A percentile compares a stretch with the other conserved stretches of the same genome.
Evolutionary conservation across 2,888 invertebrate genomes (phyloP).

Genomic region (Spialia ferax): DNA sequence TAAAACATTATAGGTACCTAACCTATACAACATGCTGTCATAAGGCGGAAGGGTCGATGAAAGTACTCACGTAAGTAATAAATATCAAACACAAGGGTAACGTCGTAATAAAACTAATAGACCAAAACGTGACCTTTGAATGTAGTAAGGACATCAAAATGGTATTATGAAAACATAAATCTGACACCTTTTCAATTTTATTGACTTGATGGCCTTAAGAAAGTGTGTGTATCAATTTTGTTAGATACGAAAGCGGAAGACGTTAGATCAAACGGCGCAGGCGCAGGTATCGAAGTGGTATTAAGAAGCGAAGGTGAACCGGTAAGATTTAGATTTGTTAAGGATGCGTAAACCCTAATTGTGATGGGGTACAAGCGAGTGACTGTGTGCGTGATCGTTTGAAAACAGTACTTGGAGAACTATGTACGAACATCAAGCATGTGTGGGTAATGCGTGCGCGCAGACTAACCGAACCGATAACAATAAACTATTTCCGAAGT

Average conservation of each 20-base stretch:
- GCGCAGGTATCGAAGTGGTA: conserved; percentile 57
- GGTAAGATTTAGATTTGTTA: conserved; percentile 67
- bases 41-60: conserved; percentile 17
- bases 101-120: conserved; percentile 79
- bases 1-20: neutral
- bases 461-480: conserved; percentile 84
- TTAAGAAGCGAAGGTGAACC: conserved; percentile 74
- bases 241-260: conserved; percentile 70
- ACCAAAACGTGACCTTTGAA: conserved; percentile 74
- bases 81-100: conserved; percentile 72
- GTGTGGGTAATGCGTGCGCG: conserved; percentile 76
- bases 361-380: conserved; percentile 49
- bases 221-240: conserved; percentile 65
- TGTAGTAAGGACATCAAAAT: conserved; percentile 66
- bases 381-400: conserved; percentile 75
- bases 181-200: conserved; percentile 77
- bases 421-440: conserved; percentile 45
- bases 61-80: conserved; percentile 50
- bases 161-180: conserved; percentile 73
- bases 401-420: conserved; percentile 62
- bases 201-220: conserved; percentile 77
- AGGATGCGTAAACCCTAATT: conserved; percentile 78
- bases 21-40: neutral
- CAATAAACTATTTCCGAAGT: conserved; percentile 87
- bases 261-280: conserved; percentile 58